Evolutionary conservation across 2,797 vertebrate genomes (phyloP), one percentile per base, ranked within the genome.

Genomic region (Agapornis canus): DNA sequence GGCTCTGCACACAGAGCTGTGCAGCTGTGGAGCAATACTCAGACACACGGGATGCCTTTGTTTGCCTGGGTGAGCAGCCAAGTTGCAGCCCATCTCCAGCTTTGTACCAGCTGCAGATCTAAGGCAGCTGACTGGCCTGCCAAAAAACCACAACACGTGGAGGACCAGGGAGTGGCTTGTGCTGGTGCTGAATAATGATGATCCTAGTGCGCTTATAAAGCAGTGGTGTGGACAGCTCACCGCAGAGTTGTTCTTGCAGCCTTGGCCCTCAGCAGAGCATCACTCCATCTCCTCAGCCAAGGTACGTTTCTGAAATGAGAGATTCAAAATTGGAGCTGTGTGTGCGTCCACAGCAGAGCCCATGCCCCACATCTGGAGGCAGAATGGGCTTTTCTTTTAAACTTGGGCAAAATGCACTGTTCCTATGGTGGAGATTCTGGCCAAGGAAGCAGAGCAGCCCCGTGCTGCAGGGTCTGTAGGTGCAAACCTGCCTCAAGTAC

Each of bases 61-160:
- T 97, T 95, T 90, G 87, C 90, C 84, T 92, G 88, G 61, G 90
- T 94, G 93, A 97, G 89, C 97, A 95, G 97, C 95, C 97, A 97
- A 94, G 92, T 91, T 81, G 72, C 96, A 93, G 94, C 92, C 96
- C 95, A 91, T 92, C 96, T 89, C 94, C 94, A 94, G 97, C 93
- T 97, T 96, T 17, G 32, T 96, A 92, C 93, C 91, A 95, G 95
- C 88, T 86, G 97, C 96, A 87, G 93, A 96, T 95, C 89, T 64
- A 51, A 84, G 93, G 96, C 96, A 93, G 95, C 97, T 96, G 81
- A 96, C 93, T 82, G 71, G 82, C 63, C 89, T 95, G 94, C 87
- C 93, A 73, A 65, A 39, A 94, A 83, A 72, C 23, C 91, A 85
- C 47, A 89, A 86, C 78, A 77, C 6, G 1, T 89, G 0, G 54